phyloP scores from a whole-genome alignment of 2,113 vertebrate species.

The Pleuronectes platessa region DNA sequence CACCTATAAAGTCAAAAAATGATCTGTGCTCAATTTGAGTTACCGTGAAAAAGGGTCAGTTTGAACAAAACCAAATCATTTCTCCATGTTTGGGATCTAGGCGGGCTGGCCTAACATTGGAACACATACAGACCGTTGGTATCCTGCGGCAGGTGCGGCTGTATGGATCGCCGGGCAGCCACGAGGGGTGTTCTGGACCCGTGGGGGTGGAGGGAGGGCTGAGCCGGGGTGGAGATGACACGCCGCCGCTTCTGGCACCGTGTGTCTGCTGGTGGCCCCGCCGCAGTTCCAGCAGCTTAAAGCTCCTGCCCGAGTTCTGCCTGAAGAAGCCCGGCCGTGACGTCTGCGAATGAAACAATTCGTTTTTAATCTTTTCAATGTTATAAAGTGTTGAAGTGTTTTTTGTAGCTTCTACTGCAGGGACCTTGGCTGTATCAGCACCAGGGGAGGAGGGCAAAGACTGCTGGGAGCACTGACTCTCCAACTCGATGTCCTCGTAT shows the following conservation, averaged over 20 bases:
- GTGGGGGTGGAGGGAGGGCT: conserved; percentile 91
- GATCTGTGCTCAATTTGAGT: neutral
- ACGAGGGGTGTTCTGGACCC: conserved; percentile 85
- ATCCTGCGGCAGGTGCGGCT: conserved; percentile 88
- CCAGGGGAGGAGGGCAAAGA: conserved; percentile 86
- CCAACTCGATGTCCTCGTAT: conserved; percentile 91
- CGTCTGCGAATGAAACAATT: conserved; percentile 34
- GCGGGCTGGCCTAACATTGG: too few species aligned
- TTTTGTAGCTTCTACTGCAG: neutral
- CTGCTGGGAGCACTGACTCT: conserved; percentile 89
- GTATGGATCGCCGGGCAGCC: conserved; percentile 85
- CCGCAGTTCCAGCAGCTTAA: conserved; percentile 87
- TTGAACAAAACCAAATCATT: neutral
- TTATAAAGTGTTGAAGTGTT: neutral
- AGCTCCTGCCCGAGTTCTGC: conserved; percentile 89
- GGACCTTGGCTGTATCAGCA: conserved; percentile 80
- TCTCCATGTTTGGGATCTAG: neutral
- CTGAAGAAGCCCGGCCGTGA: conserved; percentile 89
- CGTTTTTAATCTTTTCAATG: neutral
- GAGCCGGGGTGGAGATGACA: conserved; percentile 85
- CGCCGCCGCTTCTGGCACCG: conserved; percentile 68
- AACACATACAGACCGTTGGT: conserved; percentile 84
- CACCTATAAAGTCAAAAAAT: too few species aligned
- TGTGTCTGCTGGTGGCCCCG: conserved; percentile 76
- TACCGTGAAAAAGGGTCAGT: neutral